Evolutionary conservation across 2,888 invertebrate genomes (phyloP).

Genomic region (Orchesella flavescens): DNA sequence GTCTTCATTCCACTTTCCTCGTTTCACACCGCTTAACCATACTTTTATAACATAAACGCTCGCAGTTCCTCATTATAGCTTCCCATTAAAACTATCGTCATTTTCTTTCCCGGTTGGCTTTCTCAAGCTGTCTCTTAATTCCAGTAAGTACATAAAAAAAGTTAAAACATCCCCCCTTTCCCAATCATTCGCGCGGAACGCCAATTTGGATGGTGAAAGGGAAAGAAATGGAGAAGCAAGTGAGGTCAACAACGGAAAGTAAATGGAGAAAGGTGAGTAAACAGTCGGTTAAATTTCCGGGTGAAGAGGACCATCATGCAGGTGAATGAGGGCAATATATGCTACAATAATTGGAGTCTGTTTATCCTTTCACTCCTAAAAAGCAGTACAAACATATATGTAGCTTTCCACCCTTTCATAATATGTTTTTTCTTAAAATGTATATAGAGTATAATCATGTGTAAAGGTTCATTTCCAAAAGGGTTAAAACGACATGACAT

Average conservation of each 20-base stretch:
- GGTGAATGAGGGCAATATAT: too few species aligned
- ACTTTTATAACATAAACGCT: not conserved
- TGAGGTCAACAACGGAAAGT: not conserved
- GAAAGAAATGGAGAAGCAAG: not conserved
- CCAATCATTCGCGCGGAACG: slow-evolving; percentile 44
- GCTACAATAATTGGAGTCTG: too few species aligned
- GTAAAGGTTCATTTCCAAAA: too few species aligned
- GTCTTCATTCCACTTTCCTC: not conserved
- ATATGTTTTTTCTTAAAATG: too few species aligned
- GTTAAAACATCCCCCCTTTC: slow-evolving; percentile 28
- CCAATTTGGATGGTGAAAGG: slow-evolving; percentile 38
- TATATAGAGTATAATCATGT: too few species aligned
- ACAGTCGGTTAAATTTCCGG: not conserved
- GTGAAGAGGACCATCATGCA: too few species aligned
- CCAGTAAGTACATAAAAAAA: slow-evolving; percentile 31
- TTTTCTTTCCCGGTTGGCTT: slow-evolving; percentile 24
- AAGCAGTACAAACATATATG: too few species aligned
- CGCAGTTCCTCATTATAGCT: not conserved
- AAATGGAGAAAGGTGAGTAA: slow-evolving; percentile 12
- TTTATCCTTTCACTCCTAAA: too few species aligned
- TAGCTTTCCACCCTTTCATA: too few species aligned
- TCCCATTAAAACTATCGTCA: not conserved
- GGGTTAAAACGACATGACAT: too few species aligned
- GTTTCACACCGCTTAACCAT: not conserved
- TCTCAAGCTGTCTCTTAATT: slow-evolving; percentile 24